Conservation (phyloP, 2,888 invertebrate species). For the Autographa gamma region DNA sequence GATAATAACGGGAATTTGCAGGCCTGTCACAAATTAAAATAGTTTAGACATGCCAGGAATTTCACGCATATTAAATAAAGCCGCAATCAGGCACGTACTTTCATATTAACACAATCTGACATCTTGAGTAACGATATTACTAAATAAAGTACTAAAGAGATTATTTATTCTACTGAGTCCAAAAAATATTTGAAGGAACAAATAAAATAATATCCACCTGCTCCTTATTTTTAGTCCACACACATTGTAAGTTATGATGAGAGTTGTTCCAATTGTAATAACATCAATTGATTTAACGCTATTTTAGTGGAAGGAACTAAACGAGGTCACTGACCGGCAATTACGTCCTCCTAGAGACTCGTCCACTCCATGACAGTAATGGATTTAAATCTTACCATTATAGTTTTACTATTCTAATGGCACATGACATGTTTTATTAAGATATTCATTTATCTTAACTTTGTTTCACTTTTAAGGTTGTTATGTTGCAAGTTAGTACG, state of each 20-base stretch:
- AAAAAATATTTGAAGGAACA: neutral
- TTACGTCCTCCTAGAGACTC: constrained; percentile 83
- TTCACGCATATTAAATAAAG: constrained; percentile 19
- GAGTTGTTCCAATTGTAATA: constrained; percentile 86
- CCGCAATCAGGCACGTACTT: constrained; percentile 4
- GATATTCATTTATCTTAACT: constrained; percentile 1
- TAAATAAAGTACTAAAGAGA: neutral
- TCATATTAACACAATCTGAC: constrained; percentile 11
- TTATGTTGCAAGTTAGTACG: neutral
- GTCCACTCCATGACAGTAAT: constrained; percentile 72
- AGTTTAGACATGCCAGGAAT: constrained; percentile 43
- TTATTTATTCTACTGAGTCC: neutral
- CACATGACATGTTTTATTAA: constrained; percentile 4
- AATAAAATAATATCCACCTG: constrained; percentile 54
- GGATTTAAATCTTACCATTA: constrained; percentile 53
- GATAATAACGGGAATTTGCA: constrained; percentile 62
- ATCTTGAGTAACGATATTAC: neutral
- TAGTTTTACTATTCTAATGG: constrained; percentile 33
- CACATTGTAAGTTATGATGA: constrained; percentile 77
- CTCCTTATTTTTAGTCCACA: constrained; percentile 62
- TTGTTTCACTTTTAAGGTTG: neutral
- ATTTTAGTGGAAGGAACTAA: constrained; percentile 87
- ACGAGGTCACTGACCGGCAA: constrained; percentile 87
- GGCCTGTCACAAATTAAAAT: constrained; percentile 42
- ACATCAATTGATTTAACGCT: constrained; percentile 88